Evolutionary conservation across 2,888 invertebrate genomes (phyloP).

Genomic region (Nasonia oneida): DNA sequence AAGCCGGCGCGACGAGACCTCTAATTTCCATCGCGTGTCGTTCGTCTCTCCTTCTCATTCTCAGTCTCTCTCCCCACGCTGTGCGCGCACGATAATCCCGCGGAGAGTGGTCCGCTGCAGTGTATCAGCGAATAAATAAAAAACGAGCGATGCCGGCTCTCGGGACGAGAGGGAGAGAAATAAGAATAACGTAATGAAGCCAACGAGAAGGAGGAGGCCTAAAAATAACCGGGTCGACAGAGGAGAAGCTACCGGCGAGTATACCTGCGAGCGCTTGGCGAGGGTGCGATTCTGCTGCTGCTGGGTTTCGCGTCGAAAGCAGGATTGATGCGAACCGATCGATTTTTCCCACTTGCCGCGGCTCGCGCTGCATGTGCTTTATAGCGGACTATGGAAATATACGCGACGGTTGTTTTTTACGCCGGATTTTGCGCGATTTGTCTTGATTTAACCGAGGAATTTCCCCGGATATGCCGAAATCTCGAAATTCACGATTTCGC

Average conservation of each 20-base stretch:
- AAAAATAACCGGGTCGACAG: slow-evolving; percentile 42
- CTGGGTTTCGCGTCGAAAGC: slow-evolving; percentile 25
- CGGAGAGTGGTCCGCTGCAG: slow-evolving; percentile 46
- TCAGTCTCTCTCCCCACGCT: background rate
- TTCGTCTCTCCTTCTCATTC: slow-evolving; percentile 40
- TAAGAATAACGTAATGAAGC: slow-evolving; percentile 55
- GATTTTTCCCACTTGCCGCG: slow-evolving; percentile 26
- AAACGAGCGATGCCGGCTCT: slow-evolving; percentile 22
- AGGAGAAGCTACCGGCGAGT: slow-evolving; percentile 26
- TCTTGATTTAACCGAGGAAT: slow-evolving; percentile 12
- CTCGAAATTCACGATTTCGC: slow-evolving; percentile 11
- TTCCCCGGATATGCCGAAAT: background rate
- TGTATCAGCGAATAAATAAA: slow-evolving; percentile 41
- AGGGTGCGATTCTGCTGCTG: background rate
- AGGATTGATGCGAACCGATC: slow-evolving; percentile 16
- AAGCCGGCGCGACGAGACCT: slow-evolving; percentile 62
- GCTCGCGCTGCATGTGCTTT: background rate
- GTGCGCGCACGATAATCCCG: slow-evolving; percentile 41
- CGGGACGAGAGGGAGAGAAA: slow-evolving; percentile 5
- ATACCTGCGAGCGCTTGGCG: background rate
- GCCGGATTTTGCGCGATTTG: background rate
- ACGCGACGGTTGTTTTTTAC: background rate
- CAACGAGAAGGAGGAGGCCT: slow-evolving; percentile 13
- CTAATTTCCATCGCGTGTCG: slow-evolving; percentile 65
- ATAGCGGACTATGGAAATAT: slow-evolving; percentile 4